Percentiles rank a stretch among this genome's conserved stretches.
phyloP scores from a whole-genome alignment of 2,888 invertebrate genomes.

The Serripes groenlandicus region DNA sequence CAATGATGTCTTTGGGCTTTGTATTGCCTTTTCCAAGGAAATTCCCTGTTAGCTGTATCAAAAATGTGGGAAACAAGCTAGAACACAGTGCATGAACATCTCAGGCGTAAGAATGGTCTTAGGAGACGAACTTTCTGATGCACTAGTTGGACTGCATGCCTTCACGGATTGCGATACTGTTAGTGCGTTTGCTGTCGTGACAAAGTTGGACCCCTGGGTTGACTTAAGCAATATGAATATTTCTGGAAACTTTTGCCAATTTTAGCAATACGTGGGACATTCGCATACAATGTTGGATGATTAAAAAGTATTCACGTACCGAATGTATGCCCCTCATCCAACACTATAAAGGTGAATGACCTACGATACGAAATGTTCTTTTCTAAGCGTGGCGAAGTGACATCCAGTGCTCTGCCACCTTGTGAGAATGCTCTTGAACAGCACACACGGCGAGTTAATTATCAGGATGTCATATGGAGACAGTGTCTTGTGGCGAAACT shows the following conservation, averaged over 20 bases:
- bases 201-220: not conserved
- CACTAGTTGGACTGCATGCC: not conserved
- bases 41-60: no score
- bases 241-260: not conserved
- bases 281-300: no score
- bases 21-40: no score
- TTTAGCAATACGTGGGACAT: no score
- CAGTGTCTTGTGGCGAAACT: no score
- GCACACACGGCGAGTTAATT: not conserved
- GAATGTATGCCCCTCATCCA: no score
- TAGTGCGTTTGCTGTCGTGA: not conserved
- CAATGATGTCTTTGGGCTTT: no score
- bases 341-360: not conserved
- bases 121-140: not conserved
- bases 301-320: no score
- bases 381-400: not conserved
- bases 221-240: not conserved
- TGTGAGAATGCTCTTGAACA: not conserved
- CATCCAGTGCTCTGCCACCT: not conserved
- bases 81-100: no score
- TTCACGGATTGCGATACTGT: slow-evolving; percentile 11
- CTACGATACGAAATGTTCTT: not conserved
- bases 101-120: no score
- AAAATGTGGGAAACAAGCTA: no score
- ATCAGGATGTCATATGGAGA: not conserved